A percentile compares a stretch with the other conserved stretches of the same genome.
Evolutionary conservation across 2,797 vertebrate genomes (phyloP).

Genomic region (Hapalemur alaotrensis): DNA sequence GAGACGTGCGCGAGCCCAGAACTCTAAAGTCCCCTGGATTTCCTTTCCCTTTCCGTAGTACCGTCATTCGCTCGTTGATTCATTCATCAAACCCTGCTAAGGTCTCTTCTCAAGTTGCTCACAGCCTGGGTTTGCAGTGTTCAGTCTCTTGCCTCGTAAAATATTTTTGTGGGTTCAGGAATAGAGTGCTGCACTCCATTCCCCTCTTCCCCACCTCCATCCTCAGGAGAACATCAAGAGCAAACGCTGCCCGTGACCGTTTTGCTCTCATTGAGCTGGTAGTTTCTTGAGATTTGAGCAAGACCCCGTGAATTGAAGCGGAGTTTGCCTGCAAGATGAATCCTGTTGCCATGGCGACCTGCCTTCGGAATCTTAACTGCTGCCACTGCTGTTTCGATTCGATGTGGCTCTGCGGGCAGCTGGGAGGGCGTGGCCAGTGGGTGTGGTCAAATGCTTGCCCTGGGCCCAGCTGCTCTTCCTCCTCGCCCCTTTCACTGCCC

Average conservation of each 20-base stretch:
- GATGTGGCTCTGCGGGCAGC: constrained; percentile 65
- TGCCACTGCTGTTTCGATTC: constrained; percentile 65
- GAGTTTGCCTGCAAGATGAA: constrained; percentile 68
- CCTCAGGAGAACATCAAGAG: background rate
- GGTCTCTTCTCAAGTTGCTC: background rate
- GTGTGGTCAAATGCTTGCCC: constrained; percentile 60
- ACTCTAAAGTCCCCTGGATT: background rate
- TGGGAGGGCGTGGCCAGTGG: constrained; percentile 76
- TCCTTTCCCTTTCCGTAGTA: background rate
- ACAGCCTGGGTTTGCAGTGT: background rate
- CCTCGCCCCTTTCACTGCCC: background rate
- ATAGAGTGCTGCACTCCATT: background rate
- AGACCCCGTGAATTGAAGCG: constrained; percentile 56
- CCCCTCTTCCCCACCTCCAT: too few species aligned
- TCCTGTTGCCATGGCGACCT: constrained; percentile 79
- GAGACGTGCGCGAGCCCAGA: background rate
- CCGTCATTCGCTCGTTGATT: background rate
- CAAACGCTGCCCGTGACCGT: constrained; percentile 14
- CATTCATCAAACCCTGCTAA: background rate
- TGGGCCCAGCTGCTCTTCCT: constrained; percentile 54
- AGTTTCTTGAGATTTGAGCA: constrained; percentile 45
- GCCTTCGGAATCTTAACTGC: constrained; percentile 69
- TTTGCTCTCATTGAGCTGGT: background rate
- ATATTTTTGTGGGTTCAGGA: background rate
- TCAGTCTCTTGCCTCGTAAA: background rate